Evolutionary conservation across 2,113 vertebrate genomes (phyloP).

Genomic region (Nyctibius bracteatus): DNA sequence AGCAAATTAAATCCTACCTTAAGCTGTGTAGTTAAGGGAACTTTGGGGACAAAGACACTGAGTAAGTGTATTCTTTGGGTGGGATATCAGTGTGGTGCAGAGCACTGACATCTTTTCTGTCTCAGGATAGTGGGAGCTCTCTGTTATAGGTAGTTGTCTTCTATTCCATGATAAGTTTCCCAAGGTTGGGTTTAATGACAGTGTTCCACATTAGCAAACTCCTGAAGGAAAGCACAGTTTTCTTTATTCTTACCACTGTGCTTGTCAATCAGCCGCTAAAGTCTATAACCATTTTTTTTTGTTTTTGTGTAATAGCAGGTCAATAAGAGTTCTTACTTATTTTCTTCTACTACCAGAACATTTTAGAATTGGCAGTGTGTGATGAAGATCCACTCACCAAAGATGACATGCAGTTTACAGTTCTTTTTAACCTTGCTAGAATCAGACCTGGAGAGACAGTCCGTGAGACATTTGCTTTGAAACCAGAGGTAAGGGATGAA

Average conservation of each 20-base stretch:
- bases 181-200: background rate
- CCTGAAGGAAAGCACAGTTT: background rate
- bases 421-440: conserved; percentile 75
- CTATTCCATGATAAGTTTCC: background rate
- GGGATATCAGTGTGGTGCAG: background rate
- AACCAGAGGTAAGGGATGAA: conserved; percentile 69
- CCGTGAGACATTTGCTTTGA: conserved; percentile 71
- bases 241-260: background rate
- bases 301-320: background rate
- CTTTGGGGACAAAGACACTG: background rate
- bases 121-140: background rate
- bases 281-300: background rate
- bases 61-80: background rate
- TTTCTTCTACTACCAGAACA: conserved; percentile 60
- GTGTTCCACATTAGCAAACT: background rate
- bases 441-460: conserved; percentile 68
- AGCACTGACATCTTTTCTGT: background rate
- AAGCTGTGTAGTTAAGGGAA: background rate
- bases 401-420: conserved; percentile 72
- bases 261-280: background rate
- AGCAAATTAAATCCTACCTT: background rate
- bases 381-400: conserved; percentile 67
- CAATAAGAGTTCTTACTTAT: background rate
- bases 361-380: conserved; percentile 74
- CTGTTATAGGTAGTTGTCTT: background rate